Base-by-base conservation (phyloP, 2,797 vertebrate genomes). In the Morus bassanus region DNA sequence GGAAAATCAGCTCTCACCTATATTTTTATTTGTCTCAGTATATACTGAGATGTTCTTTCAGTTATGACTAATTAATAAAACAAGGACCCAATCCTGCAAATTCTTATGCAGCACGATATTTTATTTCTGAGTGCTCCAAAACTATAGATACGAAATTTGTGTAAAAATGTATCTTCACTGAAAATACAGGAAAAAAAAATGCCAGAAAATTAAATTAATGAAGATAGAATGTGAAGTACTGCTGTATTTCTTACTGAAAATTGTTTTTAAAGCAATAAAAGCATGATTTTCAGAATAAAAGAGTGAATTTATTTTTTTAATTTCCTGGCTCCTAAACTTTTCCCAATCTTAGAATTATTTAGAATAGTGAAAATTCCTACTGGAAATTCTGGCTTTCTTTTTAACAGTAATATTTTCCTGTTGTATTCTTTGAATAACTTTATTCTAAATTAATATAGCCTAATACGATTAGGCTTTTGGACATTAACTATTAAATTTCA, bases 401-500 rank as follows among this genome's bases (percentile, higher is more conserved):
- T 97, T 97, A 95, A 96, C 84, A 92, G 70, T 85, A 64, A 86
- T 95, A 88, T 97, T 97, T 97, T 91, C 95, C 88, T 98, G 50
- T 96, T 97, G 64, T 96, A 69, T 97, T 93, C 96, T 95, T 96
- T 64, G 82, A 96, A 96, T 97, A 97, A 95, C 92, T 95, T 97
- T 50, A 84, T 94, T 98, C 97, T 95, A 97, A 98, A 98, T 97
- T 96, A 89, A 93, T 94, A n/a, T 81, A 96, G 97, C 96, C 97
- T 97, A 95, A 88, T 60, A 80, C 64, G 91, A 78, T 96, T 97
- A 98, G 98, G 97, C 96, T 96, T 97, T 96, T 97, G 96, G 96
- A 98, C 87, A 68, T 98, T 97, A 97, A 98, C 97, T 97, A 97
- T 98, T 98, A 98, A 98, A 99, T 99, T 99, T 99, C 99, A 99